Conservation (phyloP, 2,888 invertebrate species). For the Sialis lutaria region DNA sequence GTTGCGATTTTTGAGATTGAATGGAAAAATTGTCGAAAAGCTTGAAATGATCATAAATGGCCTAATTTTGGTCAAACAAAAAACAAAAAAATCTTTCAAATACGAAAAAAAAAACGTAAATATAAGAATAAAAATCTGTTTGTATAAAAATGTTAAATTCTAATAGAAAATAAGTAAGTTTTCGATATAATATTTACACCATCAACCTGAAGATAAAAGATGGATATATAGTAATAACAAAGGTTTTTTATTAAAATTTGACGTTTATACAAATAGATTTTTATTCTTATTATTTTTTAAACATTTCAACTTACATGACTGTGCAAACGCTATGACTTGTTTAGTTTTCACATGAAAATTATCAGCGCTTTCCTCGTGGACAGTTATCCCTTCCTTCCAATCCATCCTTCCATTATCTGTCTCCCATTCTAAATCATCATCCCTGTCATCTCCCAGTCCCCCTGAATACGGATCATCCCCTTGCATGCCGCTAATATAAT, state of each 20-base stretch:
- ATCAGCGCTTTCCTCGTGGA: conserved; percentile 41
- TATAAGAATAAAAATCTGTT: no score
- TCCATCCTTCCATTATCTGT: conserved; percentile 8
- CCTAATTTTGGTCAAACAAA: no score
- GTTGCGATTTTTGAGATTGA: no score
- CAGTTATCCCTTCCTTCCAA: conserved; percentile 26
- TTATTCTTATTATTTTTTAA: not conserved
- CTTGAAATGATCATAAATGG: no score
- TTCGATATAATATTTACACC: no score
- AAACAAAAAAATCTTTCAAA: no score
- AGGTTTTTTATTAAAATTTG: not conserved
- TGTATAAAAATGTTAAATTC: no score
- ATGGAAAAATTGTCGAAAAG: no score
- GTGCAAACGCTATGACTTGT: conserved; percentile 50
- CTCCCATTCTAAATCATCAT: not conserved
- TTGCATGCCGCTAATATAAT: conserved; percentile 23
- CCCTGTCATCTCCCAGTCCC: not conserved
- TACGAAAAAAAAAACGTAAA: no score
- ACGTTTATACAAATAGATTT: not conserved
- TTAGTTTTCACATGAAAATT: conserved; percentile 50
- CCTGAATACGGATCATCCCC: conserved; percentile 23
- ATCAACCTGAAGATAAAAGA: no score
- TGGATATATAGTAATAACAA: no score
- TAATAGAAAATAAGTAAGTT: no score
- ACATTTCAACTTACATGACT: conserved; percentile 22